Conservation (phyloP, 2,888 invertebrate species). For the Leptinotarsa tumamoca region DNA sequence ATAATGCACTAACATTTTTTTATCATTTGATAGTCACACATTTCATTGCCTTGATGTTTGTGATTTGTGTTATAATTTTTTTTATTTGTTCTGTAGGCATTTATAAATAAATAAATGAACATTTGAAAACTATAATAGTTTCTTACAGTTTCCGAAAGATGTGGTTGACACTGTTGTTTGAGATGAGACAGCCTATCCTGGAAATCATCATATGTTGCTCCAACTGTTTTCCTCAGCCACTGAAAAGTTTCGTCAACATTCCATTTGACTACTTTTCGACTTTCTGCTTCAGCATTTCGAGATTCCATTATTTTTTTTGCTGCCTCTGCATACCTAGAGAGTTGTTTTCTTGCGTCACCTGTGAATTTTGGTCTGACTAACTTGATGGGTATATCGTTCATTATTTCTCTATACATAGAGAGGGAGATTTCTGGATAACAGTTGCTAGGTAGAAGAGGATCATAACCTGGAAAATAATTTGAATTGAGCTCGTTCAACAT, state of each 20-base stretch:
- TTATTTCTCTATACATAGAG: conserved; percentile 96
- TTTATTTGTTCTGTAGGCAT: too few relatives aligned
- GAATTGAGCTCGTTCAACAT: too few relatives aligned
- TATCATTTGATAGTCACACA: too few relatives aligned
- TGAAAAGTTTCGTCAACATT: conserved; percentile 98
- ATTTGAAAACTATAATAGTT: conserved; percentile 1
- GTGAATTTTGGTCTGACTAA: conserved; percentile 95
- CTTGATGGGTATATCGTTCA: conserved; percentile 98
- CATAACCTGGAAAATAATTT: conserved; percentile 73
- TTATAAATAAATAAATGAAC: neutral
- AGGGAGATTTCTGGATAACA: conserved; percentile 93
- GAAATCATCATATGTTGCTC: conserved; percentile 94
- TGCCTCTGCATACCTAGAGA: conserved; percentile 89
- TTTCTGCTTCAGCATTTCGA: conserved; percentile 90
- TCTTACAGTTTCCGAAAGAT: conserved; percentile 87
- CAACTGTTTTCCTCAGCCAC: conserved; percentile 92
- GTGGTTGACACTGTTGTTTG: conserved; percentile 95
- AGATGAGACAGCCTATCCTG: conserved; percentile 90
- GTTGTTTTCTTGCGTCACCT: conserved; percentile 93
- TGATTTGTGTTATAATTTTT: too few relatives aligned
- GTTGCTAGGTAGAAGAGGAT: conserved; percentile 91
- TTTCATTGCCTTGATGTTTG: too few relatives aligned
- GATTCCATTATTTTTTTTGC: conserved; percentile 97
- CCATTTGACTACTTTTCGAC: conserved; percentile 98
- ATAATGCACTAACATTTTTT: too few relatives aligned